Evolutionary conservation across 1,140 invertebrate genomes (phyloP), one percentile per base, ranked within the genome.

Genomic region (Pantala flavescens): DNA sequence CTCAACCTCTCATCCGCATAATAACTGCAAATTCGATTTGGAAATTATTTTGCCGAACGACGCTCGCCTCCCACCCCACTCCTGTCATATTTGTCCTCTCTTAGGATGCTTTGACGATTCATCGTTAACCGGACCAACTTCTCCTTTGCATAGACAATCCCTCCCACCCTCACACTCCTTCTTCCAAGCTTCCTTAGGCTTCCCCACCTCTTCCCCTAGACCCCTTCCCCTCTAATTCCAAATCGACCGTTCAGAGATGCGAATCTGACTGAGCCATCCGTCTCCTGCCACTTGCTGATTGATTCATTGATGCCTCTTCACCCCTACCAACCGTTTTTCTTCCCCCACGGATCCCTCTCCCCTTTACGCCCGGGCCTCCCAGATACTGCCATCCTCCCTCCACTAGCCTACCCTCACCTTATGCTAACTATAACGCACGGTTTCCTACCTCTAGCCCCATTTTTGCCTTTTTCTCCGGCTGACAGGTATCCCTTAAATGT

Each of bases 81-180:
- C 49, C 49, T 63, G 49, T 63, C 49, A 63, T 63, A 63, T 63
- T 63, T 63, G 49, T 63, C 49, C 49, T 63, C 49, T 63, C 49
- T 63, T 63, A 63, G 49, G 49, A 63, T 63, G 49, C 49, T 63
- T 63, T 63, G 49, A 63, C 49, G 49, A 63, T 63, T 63, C 49
- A 63, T 63, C 49, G 49, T 63, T 63, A 63, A 63, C 49, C 49
- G 49, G 49, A 3, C 49, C 49, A 63, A 63, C 49, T 63, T 63
- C 49, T 63, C 16, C 49, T 63, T 19, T 63, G 49, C 49, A 63
- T 63, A 63, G 49, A 16, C 14, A 63, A 63, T 63, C 49, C 49
- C 49, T 3, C n/a, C 16, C 49, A 36, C 28, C 28, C 28, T 36
- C 28, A 36, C 9, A 36, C 28, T 36, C 28, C 28, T 36, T 9